Conservation (phyloP, 2,113 vertebrate genomes). For the Cyanoliseus patagonus region DNA sequence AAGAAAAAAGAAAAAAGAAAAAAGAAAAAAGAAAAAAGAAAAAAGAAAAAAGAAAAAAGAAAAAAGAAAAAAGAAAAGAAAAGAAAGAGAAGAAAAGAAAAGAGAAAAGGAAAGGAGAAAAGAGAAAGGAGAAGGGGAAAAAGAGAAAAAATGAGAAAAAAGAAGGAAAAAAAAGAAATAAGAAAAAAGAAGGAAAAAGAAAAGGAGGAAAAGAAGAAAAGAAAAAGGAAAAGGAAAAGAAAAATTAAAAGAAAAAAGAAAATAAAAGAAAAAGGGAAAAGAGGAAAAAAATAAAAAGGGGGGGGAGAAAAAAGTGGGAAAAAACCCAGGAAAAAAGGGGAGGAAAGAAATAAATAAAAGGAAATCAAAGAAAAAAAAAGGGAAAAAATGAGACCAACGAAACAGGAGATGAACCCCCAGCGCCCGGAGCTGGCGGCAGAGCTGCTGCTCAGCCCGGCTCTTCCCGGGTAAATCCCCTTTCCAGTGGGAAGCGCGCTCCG, state of each 20-base stretch:
- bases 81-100: too few relatives aligned
- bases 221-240: not conserved
- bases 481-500: accelerated
- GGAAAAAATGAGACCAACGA: accelerated
- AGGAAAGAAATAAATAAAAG: not conserved
- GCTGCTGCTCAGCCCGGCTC: not conserved
- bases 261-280: not conserved
- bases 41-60: accelerated
- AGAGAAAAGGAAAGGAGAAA: accelerated
- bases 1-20: accelerated
- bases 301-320: not conserved
- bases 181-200: too few relatives aligned
- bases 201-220: not conserved
- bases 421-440: not conserved
- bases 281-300: accelerated
- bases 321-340: accelerated
- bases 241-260: too few relatives aligned
- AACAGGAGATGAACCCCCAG: not conserved
- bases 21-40: accelerated
- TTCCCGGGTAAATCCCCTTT: not conserved
- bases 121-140: too few relatives aligned
- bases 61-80: accelerated
- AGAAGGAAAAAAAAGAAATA: too few relatives aligned
- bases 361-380: not conserved
- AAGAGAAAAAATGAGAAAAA: not conserved